phyloP scores from a whole-genome alignment of 2,888 invertebrate species.

The Brachyptera risi region DNA sequence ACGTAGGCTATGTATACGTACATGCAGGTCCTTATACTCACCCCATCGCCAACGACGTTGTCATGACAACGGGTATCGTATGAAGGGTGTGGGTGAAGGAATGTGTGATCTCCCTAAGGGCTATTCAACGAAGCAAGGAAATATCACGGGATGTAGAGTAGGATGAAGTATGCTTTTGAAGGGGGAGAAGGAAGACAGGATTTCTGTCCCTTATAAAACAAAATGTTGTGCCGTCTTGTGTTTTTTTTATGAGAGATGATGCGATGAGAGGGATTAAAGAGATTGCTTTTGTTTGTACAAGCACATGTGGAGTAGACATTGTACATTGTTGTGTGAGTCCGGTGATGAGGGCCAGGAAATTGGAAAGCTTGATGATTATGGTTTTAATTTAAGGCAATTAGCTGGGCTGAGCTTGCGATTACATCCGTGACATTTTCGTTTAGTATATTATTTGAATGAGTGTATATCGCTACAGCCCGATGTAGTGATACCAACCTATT shows the following conservation, averaged over 20 bases:
- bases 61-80: constrained; percentile 23
- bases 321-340: too few species aligned
- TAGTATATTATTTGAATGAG: too few species aligned
- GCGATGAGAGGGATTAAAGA: not conserved
- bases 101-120: constrained; percentile 27
- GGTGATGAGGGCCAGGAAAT: too few species aligned
- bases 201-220: constrained; percentile 5
- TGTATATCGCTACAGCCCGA: too few species aligned
- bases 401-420: too few species aligned
- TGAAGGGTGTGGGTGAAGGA: constrained; percentile 5
- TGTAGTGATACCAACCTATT: too few species aligned
- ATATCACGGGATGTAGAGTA: constrained; percentile 11
- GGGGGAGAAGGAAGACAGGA: not conserved
- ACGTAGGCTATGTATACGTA: too few species aligned
- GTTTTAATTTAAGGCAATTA: too few species aligned
- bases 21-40: too few species aligned
- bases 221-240: constrained; percentile 17
- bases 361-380: too few species aligned
- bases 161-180: constrained; percentile 3
- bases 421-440: too few species aligned
- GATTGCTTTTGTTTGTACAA: constrained; percentile 14
- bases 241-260: constrained; percentile 1
- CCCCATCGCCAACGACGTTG: constrained; percentile 23
- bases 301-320: too few species aligned
- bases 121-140: constrained; percentile 26